A percentile compares a stretch with the other conserved stretches of the same genome.
Conservation (phyloP, 2,113 vertebrate species). For the Martes martes region DNA sequence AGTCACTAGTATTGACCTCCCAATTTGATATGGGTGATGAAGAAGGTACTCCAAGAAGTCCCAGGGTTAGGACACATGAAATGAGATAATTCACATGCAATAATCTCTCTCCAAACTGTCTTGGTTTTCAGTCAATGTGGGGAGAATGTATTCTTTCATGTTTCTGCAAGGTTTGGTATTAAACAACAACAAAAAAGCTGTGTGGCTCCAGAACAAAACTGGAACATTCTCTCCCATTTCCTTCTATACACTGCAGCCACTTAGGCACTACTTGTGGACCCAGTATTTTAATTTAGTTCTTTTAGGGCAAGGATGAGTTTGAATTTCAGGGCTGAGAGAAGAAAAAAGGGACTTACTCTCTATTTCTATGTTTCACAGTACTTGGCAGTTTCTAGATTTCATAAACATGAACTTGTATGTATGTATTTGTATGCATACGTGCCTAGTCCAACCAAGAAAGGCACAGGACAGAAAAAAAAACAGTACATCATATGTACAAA, state of each 20-base stretch:
- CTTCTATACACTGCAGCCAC: not conserved
- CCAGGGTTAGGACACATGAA: not conserved
- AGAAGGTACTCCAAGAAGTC: not conserved
- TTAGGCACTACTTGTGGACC: not conserved
- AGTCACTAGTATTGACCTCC: not conserved
- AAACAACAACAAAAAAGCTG: not conserved
- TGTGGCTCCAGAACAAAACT: not conserved
- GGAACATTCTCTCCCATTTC: not conserved
- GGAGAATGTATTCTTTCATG: not conserved
- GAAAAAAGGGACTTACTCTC: not conserved
- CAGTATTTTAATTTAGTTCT: constrained; percentile 5
- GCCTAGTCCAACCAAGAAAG: not conserved
- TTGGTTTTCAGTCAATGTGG: not conserved
- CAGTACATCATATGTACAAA: not conserved
- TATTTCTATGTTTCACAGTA: not conserved
- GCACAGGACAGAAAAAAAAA: not conserved
- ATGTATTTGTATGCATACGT: not conserved
- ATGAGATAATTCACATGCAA: not conserved
- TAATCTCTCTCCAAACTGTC: not conserved
- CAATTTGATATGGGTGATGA: not conserved
- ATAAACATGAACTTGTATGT: constrained; percentile 1
- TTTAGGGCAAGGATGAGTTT: not conserved
- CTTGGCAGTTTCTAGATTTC: not conserved
- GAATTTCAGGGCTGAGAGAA: not conserved
- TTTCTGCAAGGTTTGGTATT: not conserved